Conservation (phyloP, 2,113 vertebrate genomes). For the Chascanopsetta lugubris region DNA sequence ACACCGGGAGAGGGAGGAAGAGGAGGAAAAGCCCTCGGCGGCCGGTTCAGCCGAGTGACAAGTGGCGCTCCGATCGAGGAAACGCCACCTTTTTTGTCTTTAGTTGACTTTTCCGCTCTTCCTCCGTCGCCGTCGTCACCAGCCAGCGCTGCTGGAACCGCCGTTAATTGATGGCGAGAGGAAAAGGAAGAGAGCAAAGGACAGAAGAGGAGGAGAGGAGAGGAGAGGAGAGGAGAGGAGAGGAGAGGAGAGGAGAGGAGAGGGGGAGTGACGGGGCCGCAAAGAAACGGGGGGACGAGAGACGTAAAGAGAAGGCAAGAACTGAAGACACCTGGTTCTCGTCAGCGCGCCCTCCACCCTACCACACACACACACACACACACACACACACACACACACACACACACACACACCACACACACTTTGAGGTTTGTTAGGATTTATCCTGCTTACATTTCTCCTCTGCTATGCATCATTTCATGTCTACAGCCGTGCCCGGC, state of each 20-base stretch:
- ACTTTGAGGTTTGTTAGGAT: constrained; percentile 71
- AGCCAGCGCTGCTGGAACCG: constrained; percentile 24
- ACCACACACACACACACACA: constrained; percentile 54
- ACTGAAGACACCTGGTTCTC: constrained; percentile 74
- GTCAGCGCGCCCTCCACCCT: constrained; percentile 65
- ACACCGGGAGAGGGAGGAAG: constrained; percentile 11
- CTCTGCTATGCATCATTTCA: constrained; percentile 74
- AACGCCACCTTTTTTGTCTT: constrained; percentile 57
- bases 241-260: background rate
- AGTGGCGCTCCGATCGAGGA: constrained; percentile 58
- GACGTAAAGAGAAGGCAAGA: constrained; percentile 51
- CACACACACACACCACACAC: constrained; percentile 40
- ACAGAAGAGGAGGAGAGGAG: background rate
- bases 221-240: constrained; percentile 20
- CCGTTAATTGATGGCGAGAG: constrained; percentile 53
- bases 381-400: constrained; percentile 45
- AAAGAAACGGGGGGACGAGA: constrained; percentile 31
- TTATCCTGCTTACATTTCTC: constrained; percentile 77
- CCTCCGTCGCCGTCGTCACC: constrained; percentile 42
- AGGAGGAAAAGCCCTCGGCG: constrained; percentile 7
- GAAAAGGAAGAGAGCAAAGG: constrained; percentile 20
- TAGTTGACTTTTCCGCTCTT: constrained; percentile 20
- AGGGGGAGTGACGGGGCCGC: too few species aligned
- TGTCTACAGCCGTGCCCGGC: constrained; percentile 63
- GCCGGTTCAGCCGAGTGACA: constrained; percentile 34